These are phyloP conservation scores for Gonatopus flavifemur DNA, from an alignment of 1,140 invertebrate species.

Conservation along the genomic window DNA sequence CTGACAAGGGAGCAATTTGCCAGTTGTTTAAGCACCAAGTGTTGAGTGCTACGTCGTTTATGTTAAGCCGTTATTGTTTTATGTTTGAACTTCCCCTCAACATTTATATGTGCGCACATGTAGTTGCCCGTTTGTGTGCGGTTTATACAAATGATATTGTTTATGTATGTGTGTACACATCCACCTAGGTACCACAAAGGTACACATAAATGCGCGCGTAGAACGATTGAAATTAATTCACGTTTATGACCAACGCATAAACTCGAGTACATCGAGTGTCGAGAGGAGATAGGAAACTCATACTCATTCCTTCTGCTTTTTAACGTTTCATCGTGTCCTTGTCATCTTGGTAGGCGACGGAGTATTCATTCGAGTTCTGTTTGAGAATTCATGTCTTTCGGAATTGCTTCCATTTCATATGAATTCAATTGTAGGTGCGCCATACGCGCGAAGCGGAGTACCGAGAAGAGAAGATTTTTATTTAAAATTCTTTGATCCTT, in stretches of 20 bases:
- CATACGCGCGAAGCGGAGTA: too few species aligned
- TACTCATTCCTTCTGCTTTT: slow-evolving; percentile 16
- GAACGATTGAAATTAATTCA: slow-evolving; percentile 58
- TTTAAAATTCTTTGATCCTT: too few species aligned
- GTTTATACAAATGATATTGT: background rate
- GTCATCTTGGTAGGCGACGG: slow-evolving; percentile 7
- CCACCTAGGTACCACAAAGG: slow-evolving; percentile 3
- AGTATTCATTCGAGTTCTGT: too few species aligned
- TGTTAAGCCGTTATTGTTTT: slow-evolving; percentile 60
- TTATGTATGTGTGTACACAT: background rate
- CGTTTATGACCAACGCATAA: slow-evolving; percentile 46
- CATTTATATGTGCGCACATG: slow-evolving; percentile 4
- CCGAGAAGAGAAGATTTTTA: too few species aligned
- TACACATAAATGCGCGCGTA: slow-evolving; percentile 27
- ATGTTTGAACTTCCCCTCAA: slow-evolving; percentile 50
- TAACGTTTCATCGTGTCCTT: slow-evolving; percentile 6
- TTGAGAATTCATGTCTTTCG: slow-evolving; percentile 28
- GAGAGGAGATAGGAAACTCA: slow-evolving; percentile 35
- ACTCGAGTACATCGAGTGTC: slow-evolving; percentile 28
- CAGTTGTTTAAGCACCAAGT: slow-evolving; percentile 61
- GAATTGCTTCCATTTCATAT: slow-evolving; percentile 13
- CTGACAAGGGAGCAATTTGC: slow-evolving; percentile 60
- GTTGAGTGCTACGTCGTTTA: slow-evolving; percentile 59
- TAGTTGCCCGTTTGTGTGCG: slow-evolving; percentile 1
- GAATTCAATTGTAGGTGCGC: too few species aligned